These are phyloP conservation scores for Malurus elegans DNA, from an alignment of 2,113 vertebrate genomes.

Conservation along the genomic window DNA sequence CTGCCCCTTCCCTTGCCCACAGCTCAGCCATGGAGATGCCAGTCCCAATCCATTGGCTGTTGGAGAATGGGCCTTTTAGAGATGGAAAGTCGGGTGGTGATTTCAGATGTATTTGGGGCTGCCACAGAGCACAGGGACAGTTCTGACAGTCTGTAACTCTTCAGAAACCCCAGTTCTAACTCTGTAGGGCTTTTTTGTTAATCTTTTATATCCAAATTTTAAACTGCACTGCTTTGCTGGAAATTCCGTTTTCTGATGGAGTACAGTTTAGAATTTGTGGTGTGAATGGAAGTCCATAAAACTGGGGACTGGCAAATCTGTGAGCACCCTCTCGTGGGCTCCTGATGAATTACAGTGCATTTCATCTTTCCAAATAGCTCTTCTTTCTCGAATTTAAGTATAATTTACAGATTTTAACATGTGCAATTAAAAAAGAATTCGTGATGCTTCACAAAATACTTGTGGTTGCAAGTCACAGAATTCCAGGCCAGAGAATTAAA, in stretches of 20 bases:
- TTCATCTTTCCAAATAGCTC: background rate
- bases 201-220: rapidly evolving
- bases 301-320: background rate
- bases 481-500: background rate
- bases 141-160: background rate
- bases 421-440: background rate
- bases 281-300: background rate
- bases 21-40: background rate
- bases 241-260: background rate
- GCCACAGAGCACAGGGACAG: rapidly evolving
- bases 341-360: background rate
- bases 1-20: background rate
- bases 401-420: background rate
- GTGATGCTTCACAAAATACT: background rate
- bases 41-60: rapidly evolving
- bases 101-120: background rate
- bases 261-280: background rate
- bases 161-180: background rate
- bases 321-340: constrained; percentile 48
- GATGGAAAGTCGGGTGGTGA: background rate
- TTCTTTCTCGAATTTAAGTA: background rate
- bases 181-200: rapidly evolving
- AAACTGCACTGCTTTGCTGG: background rate
- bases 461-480: background rate
- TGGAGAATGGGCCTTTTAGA: background rate